A percentile compares a stretch with the other conserved stretches of the same genome.
Evolutionary conservation across 2,113 vertebrate species (phyloP).

Genomic region (Pholis gunnellus): DNA sequence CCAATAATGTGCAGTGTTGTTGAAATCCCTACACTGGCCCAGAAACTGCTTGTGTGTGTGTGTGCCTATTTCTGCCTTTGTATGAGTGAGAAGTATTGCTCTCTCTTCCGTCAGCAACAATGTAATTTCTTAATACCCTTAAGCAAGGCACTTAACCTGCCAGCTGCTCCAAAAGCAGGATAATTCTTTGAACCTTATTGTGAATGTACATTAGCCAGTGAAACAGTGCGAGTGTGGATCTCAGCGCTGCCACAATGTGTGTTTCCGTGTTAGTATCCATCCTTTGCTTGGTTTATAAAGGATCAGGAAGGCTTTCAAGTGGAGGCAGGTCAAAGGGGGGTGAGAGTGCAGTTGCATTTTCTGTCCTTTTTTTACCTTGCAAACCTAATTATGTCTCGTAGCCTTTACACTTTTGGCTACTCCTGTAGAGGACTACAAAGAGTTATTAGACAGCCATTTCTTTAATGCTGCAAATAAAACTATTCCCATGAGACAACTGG

Average conservation of each 20-base stretch:
- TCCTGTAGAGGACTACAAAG: constrained; percentile 19
- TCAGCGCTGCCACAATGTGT: not conserved
- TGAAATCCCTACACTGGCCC: constrained; percentile 22
- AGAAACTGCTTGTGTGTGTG: not conserved
- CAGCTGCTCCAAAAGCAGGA: constrained; percentile 25
- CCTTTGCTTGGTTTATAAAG: not conserved
- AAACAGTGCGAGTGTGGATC: not conserved
- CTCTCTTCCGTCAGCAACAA: constrained; percentile 20
- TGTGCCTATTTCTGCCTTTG: not conserved
- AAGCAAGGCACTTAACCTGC: constrained; percentile 42
- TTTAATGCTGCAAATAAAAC: constrained; percentile 27
- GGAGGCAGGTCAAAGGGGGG: constrained; percentile 5
- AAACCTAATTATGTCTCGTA: constrained; percentile 29
- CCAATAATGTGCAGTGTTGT: not conserved
- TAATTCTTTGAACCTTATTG: constrained; percentile 5
- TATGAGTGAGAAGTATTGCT: constrained; percentile 29
- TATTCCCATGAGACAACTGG: constrained; percentile 20
- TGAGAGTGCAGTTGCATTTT: constrained; percentile 7
- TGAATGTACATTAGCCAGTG: constrained; percentile 8
- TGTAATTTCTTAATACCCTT: constrained; percentile 41
- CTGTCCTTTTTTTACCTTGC: constrained; percentile 5
- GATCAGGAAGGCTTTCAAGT: constrained; percentile 10
- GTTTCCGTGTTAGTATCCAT: constrained; percentile 20
- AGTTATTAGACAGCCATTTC: constrained; percentile 5
- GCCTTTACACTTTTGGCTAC: constrained; percentile 24